Conservation (phyloP, 2,113 vertebrate species). For the Cryptomyrus ogoouensis region DNA sequence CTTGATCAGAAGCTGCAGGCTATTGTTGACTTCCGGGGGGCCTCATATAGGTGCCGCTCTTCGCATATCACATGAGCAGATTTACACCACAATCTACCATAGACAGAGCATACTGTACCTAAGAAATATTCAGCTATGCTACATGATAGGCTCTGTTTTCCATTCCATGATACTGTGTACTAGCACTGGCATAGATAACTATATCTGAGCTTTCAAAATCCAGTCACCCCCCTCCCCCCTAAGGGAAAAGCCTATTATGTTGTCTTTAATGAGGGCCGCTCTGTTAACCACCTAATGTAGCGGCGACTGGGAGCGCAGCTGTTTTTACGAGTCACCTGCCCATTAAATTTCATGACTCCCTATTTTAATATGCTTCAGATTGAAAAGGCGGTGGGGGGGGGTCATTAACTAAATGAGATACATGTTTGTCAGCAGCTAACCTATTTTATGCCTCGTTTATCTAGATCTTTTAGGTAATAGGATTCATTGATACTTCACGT, state of each 20-base stretch:
- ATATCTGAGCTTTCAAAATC: not conserved
- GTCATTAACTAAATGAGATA: conserved; percentile 5
- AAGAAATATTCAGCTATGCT: not conserved
- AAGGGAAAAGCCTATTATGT: not conserved
- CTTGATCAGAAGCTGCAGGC: not conserved
- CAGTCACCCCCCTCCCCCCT: not conserved
- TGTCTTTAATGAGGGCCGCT: not conserved
- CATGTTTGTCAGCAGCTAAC: not conserved
- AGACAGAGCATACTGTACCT: not conserved
- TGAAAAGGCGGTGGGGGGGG: not conserved
- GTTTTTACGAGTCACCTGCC: conserved; percentile 17
- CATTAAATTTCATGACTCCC: not conserved
- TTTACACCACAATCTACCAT: not conserved
- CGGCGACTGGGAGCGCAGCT: not conserved
- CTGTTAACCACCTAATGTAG: conserved; percentile 8
- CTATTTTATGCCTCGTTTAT: not conserved
- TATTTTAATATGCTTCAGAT: not conserved
- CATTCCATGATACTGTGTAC: not conserved
- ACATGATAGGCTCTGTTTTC: not conserved
- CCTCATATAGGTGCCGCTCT: not conserved
- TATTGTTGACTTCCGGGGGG: not conserved
- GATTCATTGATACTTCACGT: not conserved
- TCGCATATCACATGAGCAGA: not conserved
- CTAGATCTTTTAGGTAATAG: not conserved
- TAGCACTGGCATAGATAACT: not conserved